Conservation (phyloP, 2,888 invertebrate genomes). For the Heliconius sara region DNA sequence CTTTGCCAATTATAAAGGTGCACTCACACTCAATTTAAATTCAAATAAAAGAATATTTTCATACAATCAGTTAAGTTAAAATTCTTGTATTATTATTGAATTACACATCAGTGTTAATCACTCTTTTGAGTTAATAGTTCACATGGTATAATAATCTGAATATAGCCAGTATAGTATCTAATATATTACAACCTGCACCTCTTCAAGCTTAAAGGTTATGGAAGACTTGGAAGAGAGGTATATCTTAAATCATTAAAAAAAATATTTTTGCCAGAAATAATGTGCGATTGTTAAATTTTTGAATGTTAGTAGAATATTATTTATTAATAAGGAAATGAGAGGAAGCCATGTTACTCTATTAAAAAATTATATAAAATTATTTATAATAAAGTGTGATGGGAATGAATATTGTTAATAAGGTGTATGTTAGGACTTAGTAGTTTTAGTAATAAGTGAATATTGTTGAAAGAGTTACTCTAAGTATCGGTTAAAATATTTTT, state of each 20-base stretch:
- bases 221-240: not conserved
- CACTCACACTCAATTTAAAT: not conserved
- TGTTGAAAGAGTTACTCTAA: not conserved
- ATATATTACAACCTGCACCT: not conserved
- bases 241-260: not conserved
- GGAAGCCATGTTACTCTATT: constrained; percentile 44
- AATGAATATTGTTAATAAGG: constrained; percentile 2
- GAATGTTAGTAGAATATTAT: constrained; percentile 20
- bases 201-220: not conserved
- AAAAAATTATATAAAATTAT: not conserved
- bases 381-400: not conserved
- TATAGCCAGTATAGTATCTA: not conserved
- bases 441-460: not conserved
- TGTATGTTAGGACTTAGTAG: not conserved
- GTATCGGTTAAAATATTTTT: not conserved
- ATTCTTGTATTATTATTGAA: no score
- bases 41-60: not conserved
- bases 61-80: not conserved
- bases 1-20: constrained; percentile 14
- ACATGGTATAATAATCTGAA: not conserved
- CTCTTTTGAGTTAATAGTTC: not conserved
- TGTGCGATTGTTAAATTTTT: not conserved
- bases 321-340: constrained; percentile 14
- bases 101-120: no score
- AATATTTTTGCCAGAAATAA: not conserved